Percentiles rank a stretch among this genome's conserved stretches.
Conservation (phyloP, 2,113 vertebrate genomes). For the Mastomys natalensis region DNA sequence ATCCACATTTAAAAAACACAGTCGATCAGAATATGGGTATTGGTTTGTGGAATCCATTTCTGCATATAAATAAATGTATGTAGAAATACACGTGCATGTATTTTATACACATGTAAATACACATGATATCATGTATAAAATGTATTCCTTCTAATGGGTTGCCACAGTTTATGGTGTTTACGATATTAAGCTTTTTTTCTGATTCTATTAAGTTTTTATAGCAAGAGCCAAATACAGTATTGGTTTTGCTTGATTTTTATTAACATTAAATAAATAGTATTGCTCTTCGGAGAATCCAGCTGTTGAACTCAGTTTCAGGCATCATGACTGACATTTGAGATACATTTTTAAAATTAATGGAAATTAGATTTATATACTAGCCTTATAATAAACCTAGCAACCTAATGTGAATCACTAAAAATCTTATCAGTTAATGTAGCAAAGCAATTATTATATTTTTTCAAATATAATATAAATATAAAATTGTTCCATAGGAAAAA, state of each 20-base stretch:
- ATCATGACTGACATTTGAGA: slow-evolving; percentile 12
- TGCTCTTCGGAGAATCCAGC: slow-evolving; percentile 32
- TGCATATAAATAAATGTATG: neutral
- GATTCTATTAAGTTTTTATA: slow-evolving; percentile 55
- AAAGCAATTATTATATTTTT: slow-evolving; percentile 58
- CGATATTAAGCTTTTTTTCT: slow-evolving; percentile 50
- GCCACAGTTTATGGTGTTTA: neutral
- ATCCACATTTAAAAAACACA: slow-evolving; percentile 18
- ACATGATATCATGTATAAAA: neutral
- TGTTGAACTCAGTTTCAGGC: slow-evolving; percentile 47
- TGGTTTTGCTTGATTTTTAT: slow-evolving; percentile 56
- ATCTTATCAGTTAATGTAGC: slow-evolving; percentile 3
- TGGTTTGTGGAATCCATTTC: slow-evolving; percentile 1
- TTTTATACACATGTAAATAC: neutral
- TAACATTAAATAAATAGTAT: slow-evolving; percentile 39
- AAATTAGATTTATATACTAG: slow-evolving; percentile 51
- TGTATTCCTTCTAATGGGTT: neutral
- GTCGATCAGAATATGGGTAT: neutral
- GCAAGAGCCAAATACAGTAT: neutral
- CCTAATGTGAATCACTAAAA: slow-evolving; percentile 39
- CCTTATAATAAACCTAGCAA: slow-evolving; percentile 50
- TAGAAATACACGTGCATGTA: neutral
- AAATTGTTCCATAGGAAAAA: neutral
- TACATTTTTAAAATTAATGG: slow-evolving; percentile 64
- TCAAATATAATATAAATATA: slow-evolving; percentile 35